Evolutionary conservation across 1,140 invertebrate genomes (phyloP).

Genomic region (Wiebesia pumilae): DNA sequence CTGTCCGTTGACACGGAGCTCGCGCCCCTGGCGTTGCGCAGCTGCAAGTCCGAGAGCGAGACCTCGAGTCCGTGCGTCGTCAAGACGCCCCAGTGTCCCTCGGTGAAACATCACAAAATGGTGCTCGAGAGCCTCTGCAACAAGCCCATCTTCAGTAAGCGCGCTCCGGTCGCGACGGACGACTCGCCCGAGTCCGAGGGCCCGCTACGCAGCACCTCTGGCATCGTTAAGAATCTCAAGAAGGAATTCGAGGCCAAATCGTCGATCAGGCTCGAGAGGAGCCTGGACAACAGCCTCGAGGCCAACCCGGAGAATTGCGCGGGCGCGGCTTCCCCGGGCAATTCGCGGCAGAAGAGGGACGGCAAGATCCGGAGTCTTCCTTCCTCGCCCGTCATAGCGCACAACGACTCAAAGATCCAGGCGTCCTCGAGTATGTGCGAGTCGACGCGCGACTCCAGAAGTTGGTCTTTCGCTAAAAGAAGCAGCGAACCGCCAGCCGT

Average conservation of each 20-base stretch:
- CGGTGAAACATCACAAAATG: slow-evolving; percentile 78
- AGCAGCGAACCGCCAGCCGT: slow-evolving; percentile 37
- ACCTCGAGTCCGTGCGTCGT: slow-evolving; percentile 73
- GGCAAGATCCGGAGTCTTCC: slow-evolving; percentile 75
- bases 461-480: neutral
- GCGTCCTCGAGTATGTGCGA: slow-evolving; percentile 60
- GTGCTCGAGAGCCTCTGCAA: slow-evolving; percentile 77
- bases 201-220: slow-evolving; percentile 72
- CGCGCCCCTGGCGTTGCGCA: slow-evolving; percentile 63
- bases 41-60: slow-evolving; percentile 72
- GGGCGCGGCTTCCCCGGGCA: slow-evolving; percentile 42
- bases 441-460: slow-evolving; percentile 19
- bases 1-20: slow-evolving; percentile 71
- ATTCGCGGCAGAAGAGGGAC: slow-evolving; percentile 61
- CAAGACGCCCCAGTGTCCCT: slow-evolving; percentile 75
- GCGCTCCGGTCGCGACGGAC: slow-evolving; percentile 22
- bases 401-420: slow-evolving; percentile 72
- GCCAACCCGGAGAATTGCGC: slow-evolving; percentile 48
- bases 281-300: slow-evolving; percentile 64
- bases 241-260: slow-evolving; percentile 90
- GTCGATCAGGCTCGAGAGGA: slow-evolving; percentile 70
- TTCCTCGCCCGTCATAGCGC: slow-evolving; percentile 77
- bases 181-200: slow-evolving; percentile 71
- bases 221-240: slow-evolving; percentile 87
- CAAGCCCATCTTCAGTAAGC: slow-evolving; percentile 69